Conservation (phyloP, 2,797 vertebrate species). For the Gambelia wislizenii region DNA sequence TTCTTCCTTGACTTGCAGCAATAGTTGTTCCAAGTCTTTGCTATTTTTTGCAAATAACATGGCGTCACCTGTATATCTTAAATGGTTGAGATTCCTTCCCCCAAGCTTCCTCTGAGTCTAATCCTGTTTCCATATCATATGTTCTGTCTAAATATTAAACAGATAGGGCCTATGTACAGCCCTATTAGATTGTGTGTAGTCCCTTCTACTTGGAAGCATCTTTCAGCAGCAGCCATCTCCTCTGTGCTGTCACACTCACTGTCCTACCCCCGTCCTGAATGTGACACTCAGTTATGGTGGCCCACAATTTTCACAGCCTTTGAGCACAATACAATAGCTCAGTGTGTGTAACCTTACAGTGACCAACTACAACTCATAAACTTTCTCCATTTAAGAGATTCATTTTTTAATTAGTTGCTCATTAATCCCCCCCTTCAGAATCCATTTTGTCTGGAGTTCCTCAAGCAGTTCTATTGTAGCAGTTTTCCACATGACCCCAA, state of each 20-base stretch:
- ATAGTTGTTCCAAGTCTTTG: too few species aligned
- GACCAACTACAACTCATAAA: constrained; percentile 31
- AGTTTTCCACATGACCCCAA: constrained; percentile 1
- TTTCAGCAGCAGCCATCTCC: constrained; percentile 16
- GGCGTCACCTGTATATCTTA: too few species aligned
- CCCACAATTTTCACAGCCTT: constrained; percentile 57
- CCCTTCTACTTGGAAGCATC: background rate
- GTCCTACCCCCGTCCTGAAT: constrained; percentile 40
- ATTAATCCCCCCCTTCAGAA: constrained; percentile 38
- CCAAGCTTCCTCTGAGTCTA: too few species aligned
- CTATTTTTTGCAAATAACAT: too few species aligned
- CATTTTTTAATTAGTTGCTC: constrained; percentile 56
- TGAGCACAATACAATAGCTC: constrained; percentile 50
- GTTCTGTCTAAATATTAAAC: too few species aligned
- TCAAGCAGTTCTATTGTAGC: constrained; percentile 39
- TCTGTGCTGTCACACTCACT: constrained; percentile 24
- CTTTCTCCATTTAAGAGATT: constrained; percentile 48
- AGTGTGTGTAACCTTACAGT: constrained; percentile 7
- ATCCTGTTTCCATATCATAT: too few species aligned
- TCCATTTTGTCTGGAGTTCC: constrained; percentile 36
- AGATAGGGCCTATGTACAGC: background rate
- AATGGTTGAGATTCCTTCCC: too few species aligned
- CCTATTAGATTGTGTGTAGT: constrained; percentile 2
- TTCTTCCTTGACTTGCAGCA: too few species aligned
- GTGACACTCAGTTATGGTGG: constrained; percentile 40